phyloP scores from a whole-genome alignment of 2,113 vertebrate genomes.

The Halcyon senegalensis region DNA sequence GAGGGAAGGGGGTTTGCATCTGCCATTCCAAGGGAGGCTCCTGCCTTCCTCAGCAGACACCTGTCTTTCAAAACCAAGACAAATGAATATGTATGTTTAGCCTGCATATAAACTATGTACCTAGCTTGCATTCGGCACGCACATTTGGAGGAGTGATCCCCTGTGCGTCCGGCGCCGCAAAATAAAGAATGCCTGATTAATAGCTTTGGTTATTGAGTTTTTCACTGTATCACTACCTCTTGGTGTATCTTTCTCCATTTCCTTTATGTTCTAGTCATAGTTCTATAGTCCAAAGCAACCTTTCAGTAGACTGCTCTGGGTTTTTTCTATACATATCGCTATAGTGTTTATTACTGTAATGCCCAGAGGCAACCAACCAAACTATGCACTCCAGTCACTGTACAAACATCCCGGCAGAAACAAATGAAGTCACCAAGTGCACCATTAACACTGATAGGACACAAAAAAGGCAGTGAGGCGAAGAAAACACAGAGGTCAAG shows the following conservation, averaged over 20 bases:
- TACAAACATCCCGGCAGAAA: neutral
- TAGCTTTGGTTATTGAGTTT: too few species aligned
- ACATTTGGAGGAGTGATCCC: too few species aligned
- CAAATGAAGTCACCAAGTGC: neutral
- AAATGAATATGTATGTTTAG: too few species aligned
- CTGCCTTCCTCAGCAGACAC: too few species aligned
- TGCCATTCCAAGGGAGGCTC: too few species aligned
- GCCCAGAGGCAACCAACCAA: neutral
- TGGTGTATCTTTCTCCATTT: neutral
- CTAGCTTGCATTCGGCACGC: too few species aligned
- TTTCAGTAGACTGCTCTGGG: neutral
- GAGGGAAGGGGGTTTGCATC: too few species aligned
- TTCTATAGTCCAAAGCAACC: neutral
- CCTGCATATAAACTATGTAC: too few species aligned
- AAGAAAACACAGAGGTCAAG: neutral
- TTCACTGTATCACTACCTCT: neutral
- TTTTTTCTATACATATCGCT: neutral
- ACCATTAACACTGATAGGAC: neutral
- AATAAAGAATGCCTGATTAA: too few species aligned
- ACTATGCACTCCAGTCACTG: neutral
- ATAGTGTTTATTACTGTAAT: neutral
- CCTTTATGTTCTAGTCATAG: neutral
- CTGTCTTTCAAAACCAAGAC: too few species aligned
- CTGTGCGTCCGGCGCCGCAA: too few species aligned
- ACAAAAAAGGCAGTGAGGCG: neutral